Evolutionary conservation across 2,888 invertebrate species (phyloP), one percentile per base, ranked within the genome.

Genomic region (Argyresthia goedartella): DNA sequence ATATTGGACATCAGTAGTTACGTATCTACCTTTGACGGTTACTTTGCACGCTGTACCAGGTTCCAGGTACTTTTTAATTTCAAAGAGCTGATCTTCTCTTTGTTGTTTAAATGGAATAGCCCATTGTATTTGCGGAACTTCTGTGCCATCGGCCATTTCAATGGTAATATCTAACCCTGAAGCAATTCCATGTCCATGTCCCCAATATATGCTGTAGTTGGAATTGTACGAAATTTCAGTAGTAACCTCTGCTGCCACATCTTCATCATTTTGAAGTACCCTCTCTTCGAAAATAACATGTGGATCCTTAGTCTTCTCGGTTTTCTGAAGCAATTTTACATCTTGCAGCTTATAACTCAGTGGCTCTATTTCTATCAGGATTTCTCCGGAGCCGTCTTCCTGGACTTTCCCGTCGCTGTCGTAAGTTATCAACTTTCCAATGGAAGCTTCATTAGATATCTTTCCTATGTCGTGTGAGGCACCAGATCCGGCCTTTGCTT

Each of bases 1-100:
- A 67, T 94, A 96, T 35, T 92, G 93, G 0, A 92, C 89, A 60
- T 95, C 94, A 52, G 91, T 87, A 55, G 91, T 91, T 0, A 93
- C 92, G 62, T 91, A 89, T 65, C 92, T 92, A 1, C 93, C 95
- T 51, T 86, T 87, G 14, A 95, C 87, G 0, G 93, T 94, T 0
- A 95, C 93, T 71, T 95, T 95, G 50, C 94, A 91, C 1, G 92
- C 94, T 0, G 95, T 95, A 34, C 93, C 95, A 4, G 93, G 91
- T 68, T 91, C 90, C 53, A 95, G 76, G 64, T 88, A 89, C 55
- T 91, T 88, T 66, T 91, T 89, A 14, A 92, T 87, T 43, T 88
- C 90, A 62, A 73, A 82, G 6, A 89, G 73, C 56, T 89, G 89
- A 2, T 2, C 25, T 6, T 91, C 89, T 57, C 81, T 88, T 50